Conservation (phyloP, 1,140 invertebrate species). For the Magallana ariakensis region DNA sequence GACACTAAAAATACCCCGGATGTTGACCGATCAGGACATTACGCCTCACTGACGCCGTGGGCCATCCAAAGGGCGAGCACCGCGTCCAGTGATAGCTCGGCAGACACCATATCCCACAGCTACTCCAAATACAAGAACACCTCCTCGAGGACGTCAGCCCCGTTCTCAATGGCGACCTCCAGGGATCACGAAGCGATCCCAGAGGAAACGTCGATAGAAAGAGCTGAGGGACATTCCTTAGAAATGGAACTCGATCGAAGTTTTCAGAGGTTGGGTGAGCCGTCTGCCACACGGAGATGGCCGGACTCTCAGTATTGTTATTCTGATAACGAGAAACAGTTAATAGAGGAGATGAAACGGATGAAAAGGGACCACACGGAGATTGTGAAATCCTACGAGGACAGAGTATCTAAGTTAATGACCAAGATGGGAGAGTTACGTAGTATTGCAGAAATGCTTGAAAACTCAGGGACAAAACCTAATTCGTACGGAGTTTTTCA, state of each 20-base stretch:
- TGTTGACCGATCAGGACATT: slow-evolving; percentile 40
- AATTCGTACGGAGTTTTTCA: slow-evolving; percentile 72
- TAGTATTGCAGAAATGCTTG: slow-evolving; percentile 77
- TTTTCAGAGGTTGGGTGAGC: slow-evolving; percentile 16
- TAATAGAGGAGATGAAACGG: slow-evolving; percentile 77
- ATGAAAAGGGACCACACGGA: slow-evolving; percentile 76
- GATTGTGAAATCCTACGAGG: slow-evolving; percentile 74
- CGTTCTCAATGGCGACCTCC: slow-evolving; percentile 48
- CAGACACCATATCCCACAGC: slow-evolving; percentile 65
- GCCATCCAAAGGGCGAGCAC: slow-evolving; percentile 59
- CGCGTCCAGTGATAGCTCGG: slow-evolving; percentile 68
- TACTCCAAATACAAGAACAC: slow-evolving; percentile 62
- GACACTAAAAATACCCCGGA: slow-evolving; percentile 42
- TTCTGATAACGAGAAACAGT: slow-evolving; percentile 78
- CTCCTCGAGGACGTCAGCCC: slow-evolving; percentile 41
- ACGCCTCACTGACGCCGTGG: slow-evolving; percentile 54
- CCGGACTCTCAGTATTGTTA: slow-evolving; percentile 68
- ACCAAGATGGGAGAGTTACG: slow-evolving; percentile 77
- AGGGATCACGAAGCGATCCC: slow-evolving; percentile 67
- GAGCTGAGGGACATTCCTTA: slow-evolving; percentile 51
- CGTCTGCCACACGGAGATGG: slow-evolving; percentile 53
- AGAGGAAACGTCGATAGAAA: slow-evolving; percentile 60
- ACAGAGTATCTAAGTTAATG: slow-evolving; percentile 76
- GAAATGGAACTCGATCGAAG: slow-evolving; percentile 58
- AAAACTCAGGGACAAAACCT: slow-evolving; percentile 75